A percentile compares a stretch with the other conserved stretches of the same genome.
phyloP scores from a whole-genome alignment of 2,113 vertebrate species.

The Silurus asotus region DNA sequence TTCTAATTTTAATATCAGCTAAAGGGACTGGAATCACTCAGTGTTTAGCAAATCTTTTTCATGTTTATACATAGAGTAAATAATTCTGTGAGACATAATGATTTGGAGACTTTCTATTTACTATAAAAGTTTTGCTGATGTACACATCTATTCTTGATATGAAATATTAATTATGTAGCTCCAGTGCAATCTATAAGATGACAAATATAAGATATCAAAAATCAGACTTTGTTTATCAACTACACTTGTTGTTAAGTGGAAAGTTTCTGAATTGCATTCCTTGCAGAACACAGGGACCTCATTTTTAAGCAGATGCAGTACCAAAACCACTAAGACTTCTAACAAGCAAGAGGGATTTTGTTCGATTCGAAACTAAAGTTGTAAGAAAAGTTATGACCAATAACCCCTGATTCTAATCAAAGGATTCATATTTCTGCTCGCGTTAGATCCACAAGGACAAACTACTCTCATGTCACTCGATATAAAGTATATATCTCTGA shows the following conservation, averaged over 20 bases:
- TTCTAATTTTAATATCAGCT: background rate
- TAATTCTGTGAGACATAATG: background rate
- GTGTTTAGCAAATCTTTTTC: background rate
- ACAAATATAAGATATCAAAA: background rate
- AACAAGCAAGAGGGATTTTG: background rate
- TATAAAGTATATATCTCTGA: constrained; percentile 23
- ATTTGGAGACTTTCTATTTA: background rate
- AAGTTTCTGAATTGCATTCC: background rate
- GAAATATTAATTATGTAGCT: background rate
- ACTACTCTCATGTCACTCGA: background rate
- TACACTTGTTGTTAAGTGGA: background rate
- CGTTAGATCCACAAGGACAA: background rate
- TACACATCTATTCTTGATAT: background rate
- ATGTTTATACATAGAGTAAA: background rate
- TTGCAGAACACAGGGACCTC: background rate
- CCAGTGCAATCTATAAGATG: background rate
- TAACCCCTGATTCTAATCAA: background rate
- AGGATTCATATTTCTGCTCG: background rate
- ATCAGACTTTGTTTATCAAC: background rate
- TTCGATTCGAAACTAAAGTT: background rate
- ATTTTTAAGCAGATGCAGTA: background rate
- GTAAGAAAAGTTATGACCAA: background rate
- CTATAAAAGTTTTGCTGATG: background rate
- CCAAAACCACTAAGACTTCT: background rate
- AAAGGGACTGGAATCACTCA: background rate